Base-by-base conservation (phyloP, 2,797 vertebrate species). In the Acrossocheilus wenchowensis region DNA sequence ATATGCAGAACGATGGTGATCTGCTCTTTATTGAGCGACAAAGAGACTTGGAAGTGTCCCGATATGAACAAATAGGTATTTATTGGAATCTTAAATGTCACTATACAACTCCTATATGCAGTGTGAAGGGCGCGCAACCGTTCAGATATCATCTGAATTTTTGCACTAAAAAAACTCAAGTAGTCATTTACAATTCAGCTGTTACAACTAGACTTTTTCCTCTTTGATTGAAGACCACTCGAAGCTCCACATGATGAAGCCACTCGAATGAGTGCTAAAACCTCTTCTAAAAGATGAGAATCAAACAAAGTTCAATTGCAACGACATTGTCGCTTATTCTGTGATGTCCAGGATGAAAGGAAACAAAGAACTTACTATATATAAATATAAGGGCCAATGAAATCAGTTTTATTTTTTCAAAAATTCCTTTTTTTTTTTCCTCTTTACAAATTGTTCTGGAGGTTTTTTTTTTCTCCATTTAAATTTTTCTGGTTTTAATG, bases 121-220 rank as follows among this genome's bases (percentile, higher is more conserved):
- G 36, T 41, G 43, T 78, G 17, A 60, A 78, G 2, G 36, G 12
- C 6, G 23, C n/a, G 36, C 23, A 43, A 60, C 77, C 26, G 36
- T 78, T 78, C 36, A 78, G 52, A 57, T 39, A 14, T 78, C 50
- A 78, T 39, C 5, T 23, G 30, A 79, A 60, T 43, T 26, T 62
- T 19, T 26, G 7, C 15, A 60, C 36, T 60, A 62, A 43, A 78
- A 78, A 23, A 78, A 23, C 54, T 78, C 14, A 26, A 79, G 77
- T 26, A 26, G 54, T 43, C 54, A 43, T 79, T 78, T 41, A 78
- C 54, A 60, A 62, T 41, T 23, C 77, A 26, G 36, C 52, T 41
- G 77, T 78, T n/a, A 78, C 14, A 62, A 62, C 36, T 62, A 39
- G 14, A 78, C 54, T 43, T 78, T 57, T 43, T 11, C 36, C 54